These are phyloP conservation scores for Xiphias gladius DNA, from an alignment of 2,113 vertebrate species.

Conservation along the genomic window DNA sequence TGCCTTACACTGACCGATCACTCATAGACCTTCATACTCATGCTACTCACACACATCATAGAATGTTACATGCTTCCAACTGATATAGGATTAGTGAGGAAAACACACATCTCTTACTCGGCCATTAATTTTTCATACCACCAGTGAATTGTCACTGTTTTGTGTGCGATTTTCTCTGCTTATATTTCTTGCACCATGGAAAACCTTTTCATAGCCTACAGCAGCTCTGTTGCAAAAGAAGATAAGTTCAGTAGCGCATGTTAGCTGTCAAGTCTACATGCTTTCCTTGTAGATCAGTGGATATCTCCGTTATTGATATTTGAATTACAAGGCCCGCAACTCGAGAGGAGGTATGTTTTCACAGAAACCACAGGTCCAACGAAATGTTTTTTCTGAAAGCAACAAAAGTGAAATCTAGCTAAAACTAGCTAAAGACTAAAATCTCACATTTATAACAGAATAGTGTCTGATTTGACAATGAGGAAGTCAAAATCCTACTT, in stretches of 20 bases:
- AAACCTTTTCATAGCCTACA: neutral
- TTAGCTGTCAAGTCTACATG: constrained; percentile 19
- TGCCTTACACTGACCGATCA: neutral
- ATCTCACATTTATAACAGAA: neutral
- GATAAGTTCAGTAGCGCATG: constrained; percentile 17
- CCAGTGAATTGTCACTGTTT: neutral
- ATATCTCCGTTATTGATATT: constrained; percentile 50
- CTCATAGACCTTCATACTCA: neutral
- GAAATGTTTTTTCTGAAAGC: constrained; percentile 18
- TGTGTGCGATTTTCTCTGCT: constrained; percentile 4
- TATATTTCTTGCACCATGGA: constrained; percentile 12
- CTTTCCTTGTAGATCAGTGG: constrained; percentile 22
- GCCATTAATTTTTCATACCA: neutral
- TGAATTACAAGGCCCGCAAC: constrained; percentile 45
- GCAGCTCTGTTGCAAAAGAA: neutral
- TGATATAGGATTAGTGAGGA: neutral
- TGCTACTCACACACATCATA: neutral
- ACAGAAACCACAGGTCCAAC: constrained; percentile 43
- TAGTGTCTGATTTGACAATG: neutral
- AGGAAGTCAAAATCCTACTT: constrained; percentile 12
- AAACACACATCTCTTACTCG: neutral
- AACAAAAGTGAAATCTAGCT: constrained; percentile 12
- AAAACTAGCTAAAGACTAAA: neutral
- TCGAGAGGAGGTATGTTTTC: constrained; percentile 51
- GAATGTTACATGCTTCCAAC: constrained; percentile 6